phyloP scores from a whole-genome alignment of 2,797 vertebrate species.

The Acomys russatus region DNA sequence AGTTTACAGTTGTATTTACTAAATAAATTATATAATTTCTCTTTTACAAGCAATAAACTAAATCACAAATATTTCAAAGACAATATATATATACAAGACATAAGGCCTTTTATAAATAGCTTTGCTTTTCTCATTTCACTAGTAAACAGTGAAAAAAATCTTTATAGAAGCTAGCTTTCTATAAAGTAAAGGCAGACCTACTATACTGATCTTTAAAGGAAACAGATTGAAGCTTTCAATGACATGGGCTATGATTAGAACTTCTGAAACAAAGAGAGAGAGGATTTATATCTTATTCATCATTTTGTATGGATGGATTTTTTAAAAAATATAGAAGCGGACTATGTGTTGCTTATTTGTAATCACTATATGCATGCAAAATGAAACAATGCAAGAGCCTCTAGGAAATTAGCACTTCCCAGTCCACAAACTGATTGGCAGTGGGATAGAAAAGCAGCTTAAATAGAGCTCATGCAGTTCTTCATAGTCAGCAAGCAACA shows the following conservation, averaged over 20 bases:
- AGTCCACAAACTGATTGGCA: conserved; percentile 85
- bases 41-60: conserved; percentile 91
- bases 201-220: conserved; percentile 82
- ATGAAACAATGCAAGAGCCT: conserved; percentile 80
- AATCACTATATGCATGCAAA: conserved; percentile 88
- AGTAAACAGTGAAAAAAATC: conserved; percentile 88
- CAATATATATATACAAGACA: conserved; percentile 89
- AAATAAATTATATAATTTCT: conserved; percentile 92
- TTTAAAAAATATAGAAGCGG: conserved; percentile 82
- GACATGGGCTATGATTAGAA: conserved; percentile 82
- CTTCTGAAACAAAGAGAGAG: conserved; percentile 81
- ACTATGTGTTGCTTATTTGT: conserved; percentile 83
- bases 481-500: conserved; percentile 88
- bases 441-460: conserved; percentile 83
- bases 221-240: conserved; percentile 83
- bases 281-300: conserved; percentile 85
- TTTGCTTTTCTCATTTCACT: conserved; percentile 86
- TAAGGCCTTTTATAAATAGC: conserved; percentile 92
- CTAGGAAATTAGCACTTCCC: conserved; percentile 86
- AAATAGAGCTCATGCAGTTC: conserved; percentile 82
- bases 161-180: conserved; percentile 88
- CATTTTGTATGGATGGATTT: conserved; percentile 83
- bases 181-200: conserved; percentile 84
- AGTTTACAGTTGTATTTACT: conserved; percentile 91
- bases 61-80: conserved; percentile 91